These are phyloP conservation scores for Phenganax subtilis DNA, from an alignment of 92 coral and sea anemone species.

Conservation along the genomic window DNA sequence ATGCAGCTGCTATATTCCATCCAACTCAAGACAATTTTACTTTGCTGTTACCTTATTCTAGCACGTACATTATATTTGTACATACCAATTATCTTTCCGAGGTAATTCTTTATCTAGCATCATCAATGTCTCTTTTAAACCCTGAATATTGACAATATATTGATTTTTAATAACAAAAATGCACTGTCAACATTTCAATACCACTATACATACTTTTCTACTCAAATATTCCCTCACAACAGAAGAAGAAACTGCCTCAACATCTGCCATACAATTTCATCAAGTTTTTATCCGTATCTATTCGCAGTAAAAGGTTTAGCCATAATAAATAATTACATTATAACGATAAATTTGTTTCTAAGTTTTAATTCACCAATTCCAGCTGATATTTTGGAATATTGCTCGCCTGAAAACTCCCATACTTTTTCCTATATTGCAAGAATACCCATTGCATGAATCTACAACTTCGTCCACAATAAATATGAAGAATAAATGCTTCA, in stretches of 20 bases:
- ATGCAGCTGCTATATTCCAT: no score
- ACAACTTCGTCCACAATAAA: no score
- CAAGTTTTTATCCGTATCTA: background rate
- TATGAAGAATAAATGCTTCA: no score
- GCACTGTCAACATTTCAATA: background rate
- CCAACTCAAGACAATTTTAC: background rate
- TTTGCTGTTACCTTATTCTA: background rate
- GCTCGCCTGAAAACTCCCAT: no score
- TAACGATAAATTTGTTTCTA: no score
- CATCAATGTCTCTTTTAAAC: conserved; percentile 62
- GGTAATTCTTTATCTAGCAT: conserved; percentile 83
- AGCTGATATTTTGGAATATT: no score
- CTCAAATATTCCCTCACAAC: conserved; percentile 89
- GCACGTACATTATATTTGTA: background rate
- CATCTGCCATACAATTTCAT: conserved; percentile 56
- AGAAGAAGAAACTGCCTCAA: conserved; percentile 75
- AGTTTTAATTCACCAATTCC: no score
- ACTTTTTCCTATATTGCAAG: no score
- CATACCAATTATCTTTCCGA: conserved; percentile 67
- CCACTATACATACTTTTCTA: conserved; percentile 62
- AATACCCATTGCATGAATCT: no score
- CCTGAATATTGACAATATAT: conserved; percentile 34
- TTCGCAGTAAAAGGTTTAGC: no score
- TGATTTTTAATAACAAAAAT: background rate
- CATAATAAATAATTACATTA: no score